Conservation (phyloP, 2,113 vertebrate genomes). For the Erpornis zantholeuca region DNA sequence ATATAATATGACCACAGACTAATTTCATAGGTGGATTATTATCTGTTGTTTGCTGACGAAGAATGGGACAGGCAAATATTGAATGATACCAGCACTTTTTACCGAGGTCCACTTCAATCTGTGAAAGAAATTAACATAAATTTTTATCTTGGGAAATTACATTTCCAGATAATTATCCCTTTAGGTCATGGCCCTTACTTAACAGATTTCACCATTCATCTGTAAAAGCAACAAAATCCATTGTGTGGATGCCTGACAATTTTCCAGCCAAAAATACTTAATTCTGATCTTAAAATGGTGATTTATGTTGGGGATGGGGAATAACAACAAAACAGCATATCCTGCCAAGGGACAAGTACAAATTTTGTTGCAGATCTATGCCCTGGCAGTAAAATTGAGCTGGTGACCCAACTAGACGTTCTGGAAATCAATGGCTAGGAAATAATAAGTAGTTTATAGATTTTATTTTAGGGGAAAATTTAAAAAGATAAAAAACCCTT, state of each 20-base stretch:
- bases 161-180: neutral
- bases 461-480: neutral
- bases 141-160: neutral
- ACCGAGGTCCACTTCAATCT: slow-evolving; percentile 88
- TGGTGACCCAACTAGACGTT: neutral
- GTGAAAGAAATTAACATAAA: neutral
- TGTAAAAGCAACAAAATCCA: neutral
- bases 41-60: slow-evolving; percentile 87
- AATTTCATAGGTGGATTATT: slow-evolving; percentile 87
- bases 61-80: slow-evolving; percentile 87
- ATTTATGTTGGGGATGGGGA: neutral
- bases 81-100: slow-evolving; percentile 89
- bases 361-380: neutral
- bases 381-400: neutral
- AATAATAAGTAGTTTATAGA: neutral
- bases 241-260: neutral
- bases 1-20: slow-evolving; percentile 88
- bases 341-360: neutral
- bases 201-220: neutral
- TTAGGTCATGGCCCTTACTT: neutral
- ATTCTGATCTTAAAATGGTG: neutral
- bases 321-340: neutral
- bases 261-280: neutral
- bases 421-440: neutral
- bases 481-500: neutral